Evolutionary conservation across 2,888 invertebrate species (phyloP).

Genomic region (Parascotia fuliginaria): DNA sequence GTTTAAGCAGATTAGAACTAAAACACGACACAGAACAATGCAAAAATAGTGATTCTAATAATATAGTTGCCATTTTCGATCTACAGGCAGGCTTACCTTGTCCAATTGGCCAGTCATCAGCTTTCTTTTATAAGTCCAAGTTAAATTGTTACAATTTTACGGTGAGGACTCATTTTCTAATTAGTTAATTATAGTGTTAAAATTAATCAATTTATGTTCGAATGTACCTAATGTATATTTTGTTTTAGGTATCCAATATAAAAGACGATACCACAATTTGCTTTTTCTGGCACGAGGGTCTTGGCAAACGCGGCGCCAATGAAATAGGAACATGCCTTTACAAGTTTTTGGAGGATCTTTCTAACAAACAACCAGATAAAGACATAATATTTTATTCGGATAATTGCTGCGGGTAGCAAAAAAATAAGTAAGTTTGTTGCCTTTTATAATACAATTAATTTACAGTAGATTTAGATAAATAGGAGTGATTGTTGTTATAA

Average conservation of each 20-base stretch:
- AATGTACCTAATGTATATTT: constrained; percentile 6
- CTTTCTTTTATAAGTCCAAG: constrained; percentile 14
- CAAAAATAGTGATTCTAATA: constrained; percentile 9
- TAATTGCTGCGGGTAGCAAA: constrained; percentile 37
- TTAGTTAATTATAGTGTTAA: constrained; percentile 9
- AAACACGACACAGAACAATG: constrained; percentile 9
- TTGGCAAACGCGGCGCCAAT: constrained; percentile 29
- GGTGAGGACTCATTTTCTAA: constrained; percentile 5
- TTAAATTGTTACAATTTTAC: constrained; percentile 13
- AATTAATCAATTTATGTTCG: constrained; percentile 12
- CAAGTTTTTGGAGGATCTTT: constrained; percentile 25
- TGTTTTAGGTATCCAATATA: constrained; percentile 14
- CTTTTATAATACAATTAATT: constrained; percentile 4
- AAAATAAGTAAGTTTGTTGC: constrained; percentile 21
- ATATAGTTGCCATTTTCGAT: constrained; percentile 19
- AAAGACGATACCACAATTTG: constrained; percentile 20
- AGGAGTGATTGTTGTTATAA: constrained; percentile 3
- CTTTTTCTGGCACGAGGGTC: constrained; percentile 33
- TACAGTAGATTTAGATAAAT: constrained; percentile 2
- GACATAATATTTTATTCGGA: constrained; percentile 29
- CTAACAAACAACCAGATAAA: constrained; percentile 17
- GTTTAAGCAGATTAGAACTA: constrained; percentile 18
- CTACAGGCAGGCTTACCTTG: constrained; percentile 20
- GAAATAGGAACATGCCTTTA: constrained; percentile 34
- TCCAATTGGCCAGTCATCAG: constrained; percentile 17